These are phyloP conservation scores for Ennomos quercinarius DNA, from an alignment of 2,888 invertebrate genomes.

Conservation along the genomic window DNA sequence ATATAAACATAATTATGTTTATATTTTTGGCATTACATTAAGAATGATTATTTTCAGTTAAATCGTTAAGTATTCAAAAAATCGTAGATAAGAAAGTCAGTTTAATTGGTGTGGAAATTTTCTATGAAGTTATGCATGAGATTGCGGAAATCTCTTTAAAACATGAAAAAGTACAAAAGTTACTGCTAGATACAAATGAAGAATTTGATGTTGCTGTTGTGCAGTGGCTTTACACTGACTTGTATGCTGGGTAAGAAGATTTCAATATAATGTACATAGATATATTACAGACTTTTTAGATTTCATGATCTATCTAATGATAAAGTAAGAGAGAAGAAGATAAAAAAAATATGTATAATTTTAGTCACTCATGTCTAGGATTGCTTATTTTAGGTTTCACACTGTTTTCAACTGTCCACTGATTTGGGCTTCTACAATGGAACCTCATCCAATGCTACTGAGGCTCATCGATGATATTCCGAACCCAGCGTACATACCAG, in stretches of 20 bases:
- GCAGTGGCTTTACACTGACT: conserved; percentile 55
- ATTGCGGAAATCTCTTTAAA: conserved; percentile 25
- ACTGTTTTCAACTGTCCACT: conserved; percentile 56
- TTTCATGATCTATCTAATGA: too few relatives aligned
- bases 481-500: conserved; percentile 55
- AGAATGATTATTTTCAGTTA: conserved; percentile 12
- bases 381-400: conserved; percentile 15
- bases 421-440: conserved; percentile 58
- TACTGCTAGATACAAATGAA: conserved; percentile 50
- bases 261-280: too few relatives aligned
- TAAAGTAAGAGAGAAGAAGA: too few relatives aligned
- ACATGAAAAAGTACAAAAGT: conserved; percentile 42
- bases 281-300: too few relatives aligned
- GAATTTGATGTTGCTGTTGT: conserved; percentile 54
- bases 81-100: conserved; percentile 7
- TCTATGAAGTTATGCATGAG: conserved; percentile 33
- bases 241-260: conserved; percentile 52
- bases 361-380: too few relatives aligned
- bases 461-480: conserved; percentile 52
- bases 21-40: background rate
- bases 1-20: too few relatives aligned
- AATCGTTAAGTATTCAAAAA: conserved; percentile 17
- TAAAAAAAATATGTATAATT: too few relatives aligned
- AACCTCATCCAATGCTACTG: conserved; percentile 51
- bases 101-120: background rate